Evolutionary conservation across 2,888 invertebrate genomes (phyloP), one percentile per base, ranked within the genome.

Genomic region (Zygaena filipendulae): DNA sequence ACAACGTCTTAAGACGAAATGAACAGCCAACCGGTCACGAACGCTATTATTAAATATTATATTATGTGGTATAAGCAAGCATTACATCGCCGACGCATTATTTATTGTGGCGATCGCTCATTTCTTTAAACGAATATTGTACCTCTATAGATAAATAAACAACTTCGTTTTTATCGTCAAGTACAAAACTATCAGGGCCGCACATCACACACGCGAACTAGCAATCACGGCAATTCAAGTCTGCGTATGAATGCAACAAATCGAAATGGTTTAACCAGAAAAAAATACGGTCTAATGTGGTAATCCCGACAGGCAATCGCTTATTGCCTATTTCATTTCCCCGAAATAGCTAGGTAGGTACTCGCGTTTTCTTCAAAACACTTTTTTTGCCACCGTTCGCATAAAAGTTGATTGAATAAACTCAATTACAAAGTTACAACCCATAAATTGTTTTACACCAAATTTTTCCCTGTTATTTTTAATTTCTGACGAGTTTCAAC

Each of bases 141-240:
- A 36, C 47, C 45, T 31, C 41, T 40, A 43, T 48, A 53, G 49
- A 54, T 52, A 58, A 35, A 39, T 35, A 42, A 44, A 37, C 40
- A 43, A 38, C 39, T 43, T 12, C 4, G 13, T 13, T 60, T 59
- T 58, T 53, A 50, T 44, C 40, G 42, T 23, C 27, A 35, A 47
- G 49, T 42, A 59, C 48, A 52, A 51, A 62, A 61, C 61, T 61
- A 68, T 59, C 52, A 58, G 44, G 45, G 36, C 34, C 31, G 29
- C 40, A 47, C 74, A 74, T 33, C 31, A 29, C 40, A 47, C 74
- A 74, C 74, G 75, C 75, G 59, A 75, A 62, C 62, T 29, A 35
- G 69, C 54, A 64, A 75, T 75, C 69, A 74, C 45, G 47, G 49
- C 51, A 43, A 49, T 54, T 58, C 53, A 56, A 53, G 52, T 58